These are phyloP conservation scores for Athalia rosae DNA, from an alignment of 2,888 invertebrate species.

Conservation along the genomic window DNA sequence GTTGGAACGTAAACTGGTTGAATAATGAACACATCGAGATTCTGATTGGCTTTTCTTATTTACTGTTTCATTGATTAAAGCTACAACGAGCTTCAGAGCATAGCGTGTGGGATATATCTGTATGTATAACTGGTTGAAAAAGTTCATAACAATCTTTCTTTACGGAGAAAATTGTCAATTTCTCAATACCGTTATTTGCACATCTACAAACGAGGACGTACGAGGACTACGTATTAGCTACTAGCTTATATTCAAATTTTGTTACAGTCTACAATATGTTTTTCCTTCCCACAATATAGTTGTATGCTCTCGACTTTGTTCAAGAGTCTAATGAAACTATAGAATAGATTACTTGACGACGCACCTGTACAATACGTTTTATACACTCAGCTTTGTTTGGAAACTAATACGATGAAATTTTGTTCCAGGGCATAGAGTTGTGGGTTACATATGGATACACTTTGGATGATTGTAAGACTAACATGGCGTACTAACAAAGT, in stretches of 20 bases:
- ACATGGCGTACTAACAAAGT: slow-evolving; percentile 15
- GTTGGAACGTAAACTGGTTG: slow-evolving; percentile 8
- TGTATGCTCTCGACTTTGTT: neutral
- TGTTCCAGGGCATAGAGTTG: neutral
- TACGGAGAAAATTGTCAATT: neutral
- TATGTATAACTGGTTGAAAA: neutral
- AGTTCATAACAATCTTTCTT: neutral
- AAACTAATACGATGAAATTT: slow-evolving; percentile 10
- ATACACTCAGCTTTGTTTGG: slow-evolving; percentile 19
- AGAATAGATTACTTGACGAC: slow-evolving; percentile 15
- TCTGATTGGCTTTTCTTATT: slow-evolving; percentile 23
- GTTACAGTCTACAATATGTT: neutral
- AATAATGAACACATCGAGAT: slow-evolving; percentile 1
- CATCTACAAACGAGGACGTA: too few species aligned
- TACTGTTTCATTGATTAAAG: neutral
- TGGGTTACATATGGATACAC: slow-evolving; percentile 5
- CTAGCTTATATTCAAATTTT: too few species aligned
- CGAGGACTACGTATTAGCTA: too few species aligned
- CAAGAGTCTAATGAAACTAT: slow-evolving; percentile 23
- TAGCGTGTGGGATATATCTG: neutral
- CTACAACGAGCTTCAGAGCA: neutral
- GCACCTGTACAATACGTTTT: slow-evolving; percentile 19
- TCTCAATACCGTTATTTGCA: neutral
- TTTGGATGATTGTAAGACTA: slow-evolving; percentile 30
- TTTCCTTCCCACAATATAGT: neutral